A percentile compares a stretch with the other conserved stretches of the same genome.
These are phyloP conservation scores for Poecilobothrus nobilitatus DNA, from an alignment of 2,888 invertebrate genomes.

Conservation along the genomic window DNA sequence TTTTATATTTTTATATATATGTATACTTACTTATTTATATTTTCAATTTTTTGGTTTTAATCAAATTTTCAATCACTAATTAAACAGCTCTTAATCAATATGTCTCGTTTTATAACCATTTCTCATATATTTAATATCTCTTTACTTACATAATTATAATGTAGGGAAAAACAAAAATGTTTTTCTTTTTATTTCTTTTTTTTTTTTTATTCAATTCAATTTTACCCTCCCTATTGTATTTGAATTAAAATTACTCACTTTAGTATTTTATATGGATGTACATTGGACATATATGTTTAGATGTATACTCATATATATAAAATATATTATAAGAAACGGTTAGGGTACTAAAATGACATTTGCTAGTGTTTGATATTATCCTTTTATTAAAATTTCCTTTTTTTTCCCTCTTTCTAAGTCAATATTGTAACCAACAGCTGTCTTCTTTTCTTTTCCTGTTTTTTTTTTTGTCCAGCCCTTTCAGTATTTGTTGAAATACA, in stretches of 20 bases:
- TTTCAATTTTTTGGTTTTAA: slow-evolving; percentile 1
- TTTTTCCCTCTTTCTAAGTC: too few species aligned
- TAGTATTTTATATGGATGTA: neutral
- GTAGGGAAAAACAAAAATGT: too few species aligned
- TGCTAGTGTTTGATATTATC: neutral
- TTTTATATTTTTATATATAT: neutral
- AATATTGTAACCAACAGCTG: neutral
- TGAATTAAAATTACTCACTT: neutral
- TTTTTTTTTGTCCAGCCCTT: neutral
- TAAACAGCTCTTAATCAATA: slow-evolving; percentile 6
- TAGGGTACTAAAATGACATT: neutral
- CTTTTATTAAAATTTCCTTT: neutral
- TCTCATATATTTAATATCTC: too few species aligned
- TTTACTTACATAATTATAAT: too few species aligned
- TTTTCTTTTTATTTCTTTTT: too few species aligned
- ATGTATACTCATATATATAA: too few species aligned
- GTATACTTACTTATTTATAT: neutral
- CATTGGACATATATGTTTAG: too few species aligned
- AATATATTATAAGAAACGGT: neutral
- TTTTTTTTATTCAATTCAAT: too few species aligned
- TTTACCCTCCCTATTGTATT: too few species aligned
- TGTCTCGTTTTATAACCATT: neutral
- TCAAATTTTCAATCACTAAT: neutral
- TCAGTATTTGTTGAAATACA: neutral
- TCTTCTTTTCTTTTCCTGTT: neutral